Percentiles rank a stretch among this genome's conserved stretches.
phyloP scores from a whole-genome alignment of 2,797 vertebrate species.

The Eulemur albifrons region DNA sequence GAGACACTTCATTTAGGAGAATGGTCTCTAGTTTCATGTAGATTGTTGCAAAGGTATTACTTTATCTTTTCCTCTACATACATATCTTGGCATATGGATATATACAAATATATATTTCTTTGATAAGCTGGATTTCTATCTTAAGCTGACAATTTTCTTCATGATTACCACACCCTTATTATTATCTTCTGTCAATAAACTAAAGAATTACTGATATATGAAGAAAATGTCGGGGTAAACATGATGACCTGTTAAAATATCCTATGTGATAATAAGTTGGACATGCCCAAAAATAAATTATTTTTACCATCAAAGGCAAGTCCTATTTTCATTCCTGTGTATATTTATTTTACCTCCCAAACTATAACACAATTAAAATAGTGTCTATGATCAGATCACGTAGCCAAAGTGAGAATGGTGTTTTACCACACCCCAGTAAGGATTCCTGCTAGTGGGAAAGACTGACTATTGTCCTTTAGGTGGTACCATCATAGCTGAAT shows the following conservation, averaged over 20 bases:
- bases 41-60: no score
- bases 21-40: no score
- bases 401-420: conserved; percentile 58
- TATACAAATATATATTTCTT: neutral
- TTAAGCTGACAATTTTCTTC: conserved; percentile 54
- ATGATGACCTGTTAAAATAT: conserved; percentile 52
- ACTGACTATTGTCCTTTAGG: conserved; percentile 51
- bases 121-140: conserved; percentile 28
- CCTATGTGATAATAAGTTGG: neutral
- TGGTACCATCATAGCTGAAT: conserved; percentile 68
- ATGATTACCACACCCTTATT: neutral
- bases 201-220: conserved; percentile 22
- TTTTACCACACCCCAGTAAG: conserved; percentile 61
- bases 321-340: conserved; percentile 59
- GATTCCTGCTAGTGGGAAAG: conserved; percentile 57
- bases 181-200: conserved; percentile 22
- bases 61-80: neutral
- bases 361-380: conserved; percentile 20
- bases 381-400: conserved; percentile 47
- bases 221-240: conserved; percentile 57
- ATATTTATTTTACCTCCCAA: conserved; percentile 48
- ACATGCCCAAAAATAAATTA: neutral
- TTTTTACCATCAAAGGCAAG: conserved; percentile 35
- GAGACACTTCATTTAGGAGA: no score
- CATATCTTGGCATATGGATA: neutral